Evolutionary conservation across 2,113 vertebrate genomes (phyloP).

Genomic region (Nesogale talazaci): DNA sequence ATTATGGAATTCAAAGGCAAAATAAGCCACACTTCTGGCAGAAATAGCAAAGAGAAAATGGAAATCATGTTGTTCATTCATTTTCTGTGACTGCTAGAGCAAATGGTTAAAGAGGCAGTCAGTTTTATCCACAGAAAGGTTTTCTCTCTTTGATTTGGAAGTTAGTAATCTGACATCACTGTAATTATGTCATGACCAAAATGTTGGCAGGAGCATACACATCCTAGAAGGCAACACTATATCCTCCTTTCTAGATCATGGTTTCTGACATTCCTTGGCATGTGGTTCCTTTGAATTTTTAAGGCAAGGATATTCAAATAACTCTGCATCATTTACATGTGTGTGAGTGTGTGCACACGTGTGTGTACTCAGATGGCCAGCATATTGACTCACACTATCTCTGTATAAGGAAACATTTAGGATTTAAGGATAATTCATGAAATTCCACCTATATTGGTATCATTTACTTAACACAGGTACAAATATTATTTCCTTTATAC

Average conservation of each 20-base stretch:
- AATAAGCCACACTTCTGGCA: background rate
- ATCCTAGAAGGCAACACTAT: background rate
- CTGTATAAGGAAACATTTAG: background rate
- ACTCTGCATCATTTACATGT: background rate
- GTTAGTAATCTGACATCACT: background rate
- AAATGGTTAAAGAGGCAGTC: background rate
- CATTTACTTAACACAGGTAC: background rate
- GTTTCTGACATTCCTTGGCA: background rate
- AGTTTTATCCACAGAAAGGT: background rate
- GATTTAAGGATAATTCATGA: background rate
- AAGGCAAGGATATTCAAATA: background rate
- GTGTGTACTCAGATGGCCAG: background rate
- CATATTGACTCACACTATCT: background rate
- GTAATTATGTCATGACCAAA: too few relatives aligned
- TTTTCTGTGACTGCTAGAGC: background rate
- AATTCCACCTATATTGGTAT: background rate
- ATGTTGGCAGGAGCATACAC: background rate
- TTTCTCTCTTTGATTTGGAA: background rate
- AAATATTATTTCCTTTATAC: background rate
- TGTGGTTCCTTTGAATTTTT: background rate
- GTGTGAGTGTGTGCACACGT: background rate
- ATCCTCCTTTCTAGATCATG: background rate
- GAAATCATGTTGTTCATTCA: background rate
- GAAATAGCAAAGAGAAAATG: background rate
- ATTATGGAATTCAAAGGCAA: background rate